Conservation (phyloP, 2,888 invertebrate genomes). For the Pachymerium ferrugineum region DNA sequence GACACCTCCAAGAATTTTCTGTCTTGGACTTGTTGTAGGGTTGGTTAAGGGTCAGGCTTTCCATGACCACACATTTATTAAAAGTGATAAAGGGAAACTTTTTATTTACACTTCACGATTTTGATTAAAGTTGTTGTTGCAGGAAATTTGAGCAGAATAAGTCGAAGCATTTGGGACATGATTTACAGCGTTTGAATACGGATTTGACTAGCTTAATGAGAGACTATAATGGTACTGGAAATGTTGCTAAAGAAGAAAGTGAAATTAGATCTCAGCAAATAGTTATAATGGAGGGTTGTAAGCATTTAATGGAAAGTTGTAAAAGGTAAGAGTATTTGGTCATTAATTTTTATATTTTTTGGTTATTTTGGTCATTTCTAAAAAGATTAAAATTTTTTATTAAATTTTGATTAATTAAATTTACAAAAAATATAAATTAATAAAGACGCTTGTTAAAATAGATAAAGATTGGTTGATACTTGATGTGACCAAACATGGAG, state of each 20-base stretch:
- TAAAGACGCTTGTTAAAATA: too few relatives aligned
- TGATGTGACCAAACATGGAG: too few relatives aligned
- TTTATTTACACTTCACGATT: not conserved
- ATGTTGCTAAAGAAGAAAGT: not conserved
- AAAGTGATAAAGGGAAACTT: not conserved
- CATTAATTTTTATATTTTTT: not conserved
- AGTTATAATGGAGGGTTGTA: not conserved
- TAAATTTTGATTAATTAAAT: too few relatives aligned
- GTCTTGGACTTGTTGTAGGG: not conserved
- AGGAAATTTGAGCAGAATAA: slow-evolving; percentile 2
- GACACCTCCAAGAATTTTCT: not conserved
- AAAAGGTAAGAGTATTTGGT: slow-evolving; percentile 7
- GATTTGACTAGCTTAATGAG: not conserved
- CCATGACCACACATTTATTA: not conserved
- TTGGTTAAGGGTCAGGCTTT: too few relatives aligned
- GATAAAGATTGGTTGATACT: too few relatives aligned
- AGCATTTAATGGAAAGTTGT: not conserved
- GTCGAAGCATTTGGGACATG: not conserved
- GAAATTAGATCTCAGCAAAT: not conserved
- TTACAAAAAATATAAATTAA: too few relatives aligned
- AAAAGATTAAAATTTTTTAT: too few relatives aligned
- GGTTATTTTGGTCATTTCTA: not conserved
- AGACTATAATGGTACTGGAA: not conserved
- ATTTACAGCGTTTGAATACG: not conserved
- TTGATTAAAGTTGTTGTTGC: not conserved